Conservation (phyloP, 2,888 invertebrate species). For the Orthonevra nobilis region DNA sequence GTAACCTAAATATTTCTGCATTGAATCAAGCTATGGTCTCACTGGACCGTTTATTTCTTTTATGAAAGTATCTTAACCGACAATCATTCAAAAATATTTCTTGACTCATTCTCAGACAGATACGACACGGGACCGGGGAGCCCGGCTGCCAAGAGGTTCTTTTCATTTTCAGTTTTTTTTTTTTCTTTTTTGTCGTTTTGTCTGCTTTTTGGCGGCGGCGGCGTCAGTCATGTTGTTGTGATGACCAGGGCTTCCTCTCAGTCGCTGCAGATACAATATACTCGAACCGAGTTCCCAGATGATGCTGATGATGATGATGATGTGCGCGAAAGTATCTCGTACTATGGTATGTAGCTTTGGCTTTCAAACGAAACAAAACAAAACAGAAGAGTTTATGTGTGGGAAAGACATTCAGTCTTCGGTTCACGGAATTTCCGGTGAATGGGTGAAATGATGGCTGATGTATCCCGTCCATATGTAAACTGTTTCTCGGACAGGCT, state of each 20-base stretch:
- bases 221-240: slow-evolving; percentile 17
- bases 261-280: neutral
- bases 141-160: no score
- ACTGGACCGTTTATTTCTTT: slow-evolving; percentile 24
- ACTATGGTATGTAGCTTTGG: slow-evolving; percentile 42
- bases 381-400: slow-evolving; percentile 67
- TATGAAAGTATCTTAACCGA: slow-evolving; percentile 58
- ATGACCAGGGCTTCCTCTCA: slow-evolving; percentile 38
- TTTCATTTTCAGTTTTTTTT: slow-evolving; percentile 6
- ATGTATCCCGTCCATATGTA: no score
- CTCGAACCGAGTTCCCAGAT: slow-evolving; percentile 1
- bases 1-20: slow-evolving; percentile 66
- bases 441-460: slow-evolving; percentile 32
- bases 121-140: neutral
- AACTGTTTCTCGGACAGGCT: no score
- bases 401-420: slow-evolving; percentile 67
- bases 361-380: slow-evolving; percentile 52
- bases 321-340: slow-evolving; percentile 57
- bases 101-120: slow-evolving; percentile 48
- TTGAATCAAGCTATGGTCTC: slow-evolving; percentile 34
- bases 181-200: slow-evolving; percentile 38
- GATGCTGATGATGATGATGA: slow-evolving; percentile 28
- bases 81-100: slow-evolving; percentile 61
- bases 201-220: no score
- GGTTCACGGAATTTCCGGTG: slow-evolving; percentile 68